These are phyloP conservation scores for Parazoanthus darwini DNA, from an alignment of 92 coral and sea anemone species.

Conservation along the genomic window DNA sequence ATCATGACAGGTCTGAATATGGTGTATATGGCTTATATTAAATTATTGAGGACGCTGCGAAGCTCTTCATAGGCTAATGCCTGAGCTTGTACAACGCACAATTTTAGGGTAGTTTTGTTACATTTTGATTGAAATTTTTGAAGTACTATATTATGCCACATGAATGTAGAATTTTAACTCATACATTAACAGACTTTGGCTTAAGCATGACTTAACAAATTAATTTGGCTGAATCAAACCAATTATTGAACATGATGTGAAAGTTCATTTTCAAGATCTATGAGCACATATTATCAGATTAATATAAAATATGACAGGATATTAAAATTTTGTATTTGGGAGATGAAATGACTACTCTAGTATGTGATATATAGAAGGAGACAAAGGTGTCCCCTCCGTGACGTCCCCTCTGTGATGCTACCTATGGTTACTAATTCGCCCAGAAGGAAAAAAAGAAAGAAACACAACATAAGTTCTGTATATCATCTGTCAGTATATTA, in stretches of 20 bases:
- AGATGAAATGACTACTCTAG: not conserved
- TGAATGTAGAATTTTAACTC: constrained; percentile 18
- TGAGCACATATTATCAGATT: constrained; percentile 28
- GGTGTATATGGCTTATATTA: not conserved
- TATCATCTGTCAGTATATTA: not conserved
- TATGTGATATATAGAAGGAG: not conserved
- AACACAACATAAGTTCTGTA: constrained; percentile 23
- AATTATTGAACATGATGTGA: constrained; percentile 20
- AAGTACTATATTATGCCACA: constrained; percentile 2
- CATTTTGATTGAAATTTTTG: constrained; percentile 17
- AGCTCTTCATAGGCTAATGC: constrained; percentile 12
- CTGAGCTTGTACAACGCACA: not conserved
- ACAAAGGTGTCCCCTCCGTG: constrained; percentile 20
- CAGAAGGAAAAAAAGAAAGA: not conserved
- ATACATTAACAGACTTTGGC: not conserved
- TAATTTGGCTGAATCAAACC: constrained; percentile 21
- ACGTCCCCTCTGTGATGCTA: not conserved
- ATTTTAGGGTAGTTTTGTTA: constrained; percentile 20
- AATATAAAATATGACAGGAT: constrained; percentile 13
- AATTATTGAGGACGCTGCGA: constrained; percentile 1
- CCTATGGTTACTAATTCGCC: constrained; percentile 6
- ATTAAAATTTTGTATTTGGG: constrained; percentile 23
- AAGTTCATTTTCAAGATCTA: constrained; percentile 16
- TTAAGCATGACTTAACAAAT: constrained; percentile 6
- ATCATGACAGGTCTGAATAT: not conserved